phyloP scores from a whole-genome alignment of 2,113 vertebrate species.

The Desmodus rotundus region DNA sequence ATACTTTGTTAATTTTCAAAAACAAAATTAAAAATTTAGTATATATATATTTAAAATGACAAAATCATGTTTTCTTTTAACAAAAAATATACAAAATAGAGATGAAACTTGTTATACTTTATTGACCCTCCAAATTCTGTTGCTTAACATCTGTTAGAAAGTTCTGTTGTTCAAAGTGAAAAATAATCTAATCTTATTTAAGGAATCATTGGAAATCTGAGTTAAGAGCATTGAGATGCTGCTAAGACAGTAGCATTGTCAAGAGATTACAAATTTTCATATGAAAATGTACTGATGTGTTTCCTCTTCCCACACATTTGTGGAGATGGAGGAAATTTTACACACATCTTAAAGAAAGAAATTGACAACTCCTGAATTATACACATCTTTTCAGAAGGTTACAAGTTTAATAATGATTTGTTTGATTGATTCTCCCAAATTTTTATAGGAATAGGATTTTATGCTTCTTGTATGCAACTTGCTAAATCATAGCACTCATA shows the following conservation, averaged over 20 bases:
- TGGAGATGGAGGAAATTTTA: constrained; percentile 68
- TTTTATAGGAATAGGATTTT: not conserved
- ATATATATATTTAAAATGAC: not conserved
- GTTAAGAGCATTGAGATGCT: constrained; percentile 53
- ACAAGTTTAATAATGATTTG: constrained; percentile 25
- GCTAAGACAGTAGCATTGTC: constrained; percentile 61
- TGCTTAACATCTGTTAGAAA: constrained; percentile 1
- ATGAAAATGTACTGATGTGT: constrained; percentile 62
- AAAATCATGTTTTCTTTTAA: not conserved
- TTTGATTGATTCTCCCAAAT: constrained; percentile 20
- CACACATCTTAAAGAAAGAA: constrained; percentile 50
- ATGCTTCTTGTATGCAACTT: not conserved
- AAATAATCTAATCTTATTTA: constrained; percentile 38
- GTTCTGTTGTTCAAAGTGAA: constrained; percentile 45
- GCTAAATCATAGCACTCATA: not conserved
- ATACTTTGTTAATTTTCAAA: constrained; percentile 35
- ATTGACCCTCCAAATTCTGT: not conserved
- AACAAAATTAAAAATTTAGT: constrained; percentile 1
- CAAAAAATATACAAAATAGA: not conserved
- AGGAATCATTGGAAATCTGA: constrained; percentile 38
- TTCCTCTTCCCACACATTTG: constrained; percentile 71
- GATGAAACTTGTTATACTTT: not conserved
- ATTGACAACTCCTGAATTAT: constrained; percentile 71
- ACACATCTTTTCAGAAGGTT: constrained; percentile 45
- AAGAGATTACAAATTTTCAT: constrained; percentile 67